Conservation (phyloP, 2,113 vertebrate genomes). For the Columba livia region DNA sequence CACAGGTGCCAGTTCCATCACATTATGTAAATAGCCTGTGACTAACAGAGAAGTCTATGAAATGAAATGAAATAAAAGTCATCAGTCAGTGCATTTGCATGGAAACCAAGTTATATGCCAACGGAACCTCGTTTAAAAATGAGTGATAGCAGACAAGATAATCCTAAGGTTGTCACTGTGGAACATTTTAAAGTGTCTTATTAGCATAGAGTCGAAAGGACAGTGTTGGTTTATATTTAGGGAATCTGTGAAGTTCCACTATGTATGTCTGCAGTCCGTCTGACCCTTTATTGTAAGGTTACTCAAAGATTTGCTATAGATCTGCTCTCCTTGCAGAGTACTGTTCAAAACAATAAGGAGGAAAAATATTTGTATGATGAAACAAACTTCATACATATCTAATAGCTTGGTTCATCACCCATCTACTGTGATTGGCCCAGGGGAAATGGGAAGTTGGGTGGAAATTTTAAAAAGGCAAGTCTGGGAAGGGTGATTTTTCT, state of each 20-base stretch:
- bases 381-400: not conserved
- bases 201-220: constrained; percentile 40
- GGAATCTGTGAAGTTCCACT: not conserved
- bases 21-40: constrained; percentile 57
- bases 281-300: not conserved
- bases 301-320: not conserved
- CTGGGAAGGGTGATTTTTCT: not conserved
- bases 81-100: constrained; percentile 32
- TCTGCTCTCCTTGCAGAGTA: not conserved
- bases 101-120: constrained; percentile 7
- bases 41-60: constrained; percentile 42
- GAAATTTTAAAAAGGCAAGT: not conserved
- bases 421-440: not conserved
- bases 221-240: not conserved
- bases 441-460: not conserved
- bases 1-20: constrained; percentile 44
- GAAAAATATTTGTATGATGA: not conserved
- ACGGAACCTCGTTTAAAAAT: constrained; percentile 30
- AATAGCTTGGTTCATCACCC: not conserved
- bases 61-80: constrained; percentile 39
- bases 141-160: constrained; percentile 56
- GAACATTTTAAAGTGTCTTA: constrained; percentile 12
- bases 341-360: not conserved
- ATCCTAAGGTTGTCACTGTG: constrained; percentile 44
- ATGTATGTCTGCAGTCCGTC: not conserved